Evolutionary conservation across 1,140 invertebrate genomes (phyloP), one percentile per base, ranked within the genome.

Genomic region (Diuraphis noxia): DNA sequence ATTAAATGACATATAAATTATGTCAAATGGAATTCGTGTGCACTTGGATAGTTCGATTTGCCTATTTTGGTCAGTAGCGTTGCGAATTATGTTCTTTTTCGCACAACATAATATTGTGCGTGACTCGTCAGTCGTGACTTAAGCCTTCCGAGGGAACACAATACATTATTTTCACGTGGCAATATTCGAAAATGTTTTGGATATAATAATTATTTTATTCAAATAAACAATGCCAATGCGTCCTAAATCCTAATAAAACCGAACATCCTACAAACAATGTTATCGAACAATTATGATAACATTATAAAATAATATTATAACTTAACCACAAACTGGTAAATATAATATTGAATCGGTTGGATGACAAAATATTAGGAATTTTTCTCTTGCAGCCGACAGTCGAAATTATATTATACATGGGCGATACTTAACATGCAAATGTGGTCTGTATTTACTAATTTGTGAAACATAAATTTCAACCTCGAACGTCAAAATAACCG

Each of bases 1-100:
- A 86, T 86, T 34, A 86, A 86, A 86, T 52, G 34, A 25, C 46
- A 86, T 49, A 86, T 25, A 52, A 52, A 86, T 36, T 34, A 86
- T 52, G 84, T 46, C 84, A 3, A 86, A 86, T 10, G 84, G 46
- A 86, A 86, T 86, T 86, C 84, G 84, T 86, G 84, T 86, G 21
- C 84, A 36, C 43, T 36, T 52, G 25, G 43, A 25, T 72, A 72
- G 56, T 72, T 72, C n/a, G 56, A 72, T 86, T 86, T 86, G 84
- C 84, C 84, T 86, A 86, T 86, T 86, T 86, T 86, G 84, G 84
- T 86, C 84, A 86, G 84, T 86, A 52, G 34, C 84, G 46, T 40
- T 49, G 43, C 84, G 84, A 52, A 86, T 86, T 49, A n/a, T 86
- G 84, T 52, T 43, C 84, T 43, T 85, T 49, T 86, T 86, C 84